phyloP scores from a whole-genome alignment of 2,113 vertebrate genomes.

The Falcunculus frontatus region DNA sequence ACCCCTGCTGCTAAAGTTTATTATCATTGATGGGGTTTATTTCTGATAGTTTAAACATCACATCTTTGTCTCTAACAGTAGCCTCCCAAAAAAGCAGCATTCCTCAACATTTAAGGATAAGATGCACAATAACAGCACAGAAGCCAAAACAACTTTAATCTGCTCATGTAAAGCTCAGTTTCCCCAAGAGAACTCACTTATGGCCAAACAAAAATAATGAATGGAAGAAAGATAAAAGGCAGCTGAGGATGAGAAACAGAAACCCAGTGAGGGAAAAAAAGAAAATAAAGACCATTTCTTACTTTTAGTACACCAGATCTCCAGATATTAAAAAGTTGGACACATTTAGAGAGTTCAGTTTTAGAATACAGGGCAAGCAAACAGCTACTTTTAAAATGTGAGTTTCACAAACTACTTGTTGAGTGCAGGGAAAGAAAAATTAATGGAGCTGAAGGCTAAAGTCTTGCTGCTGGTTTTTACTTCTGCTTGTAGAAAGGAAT shows the following conservation, averaged over 20 bases:
- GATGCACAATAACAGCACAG: background rate
- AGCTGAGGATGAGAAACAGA: background rate
- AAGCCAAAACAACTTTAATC: background rate
- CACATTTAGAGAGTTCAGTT: background rate
- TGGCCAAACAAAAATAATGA: background rate
- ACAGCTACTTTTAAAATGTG: background rate
- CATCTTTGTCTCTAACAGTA: background rate
- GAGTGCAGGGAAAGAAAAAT: background rate
- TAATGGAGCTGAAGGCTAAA: background rate
- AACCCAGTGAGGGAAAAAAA: background rate
- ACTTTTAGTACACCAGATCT: background rate
- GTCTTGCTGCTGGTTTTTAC: background rate
- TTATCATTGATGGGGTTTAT: background rate
- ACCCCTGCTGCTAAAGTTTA: background rate
- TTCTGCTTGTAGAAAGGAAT: background rate
- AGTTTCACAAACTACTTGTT: background rate
- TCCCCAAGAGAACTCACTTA: background rate
- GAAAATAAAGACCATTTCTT: background rate
- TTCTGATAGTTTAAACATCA: background rate
- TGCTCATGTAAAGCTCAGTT: background rate
- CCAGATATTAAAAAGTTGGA: background rate
- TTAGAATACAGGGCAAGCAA: background rate
- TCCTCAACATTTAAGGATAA: background rate
- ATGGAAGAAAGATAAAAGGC: background rate
- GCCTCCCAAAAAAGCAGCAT: background rate